phyloP scores from a whole-genome alignment of 2,113 vertebrate species.

The Spheniscus mendiculus region DNA sequence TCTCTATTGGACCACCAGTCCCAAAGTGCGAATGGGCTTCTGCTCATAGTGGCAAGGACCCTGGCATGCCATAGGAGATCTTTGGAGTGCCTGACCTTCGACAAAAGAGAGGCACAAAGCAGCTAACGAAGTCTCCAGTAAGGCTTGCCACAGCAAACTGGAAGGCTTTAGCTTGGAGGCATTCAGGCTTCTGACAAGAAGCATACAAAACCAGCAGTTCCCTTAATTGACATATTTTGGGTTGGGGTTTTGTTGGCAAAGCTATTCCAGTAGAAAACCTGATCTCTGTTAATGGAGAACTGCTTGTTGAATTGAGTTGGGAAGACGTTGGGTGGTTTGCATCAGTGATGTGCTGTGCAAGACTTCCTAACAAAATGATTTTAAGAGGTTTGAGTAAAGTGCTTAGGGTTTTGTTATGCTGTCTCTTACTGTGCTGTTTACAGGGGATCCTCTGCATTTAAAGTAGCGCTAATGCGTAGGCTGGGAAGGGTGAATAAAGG shows the following conservation, averaged over 20 bases:
- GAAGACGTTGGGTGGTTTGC: background rate
- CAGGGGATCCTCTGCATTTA: background rate
- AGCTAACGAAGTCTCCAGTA: background rate
- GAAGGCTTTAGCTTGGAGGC: background rate
- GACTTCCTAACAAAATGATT: background rate
- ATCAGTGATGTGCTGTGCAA: background rate
- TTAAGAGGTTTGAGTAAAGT: background rate
- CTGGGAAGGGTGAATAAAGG: background rate
- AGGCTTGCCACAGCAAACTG: background rate
- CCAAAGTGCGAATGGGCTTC: background rate
- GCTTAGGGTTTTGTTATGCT: background rate
- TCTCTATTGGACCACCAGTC: background rate
- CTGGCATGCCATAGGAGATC: background rate
- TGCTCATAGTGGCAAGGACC: background rate
- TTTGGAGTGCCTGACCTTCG: background rate
- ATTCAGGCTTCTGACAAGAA: background rate
- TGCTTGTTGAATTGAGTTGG: background rate
- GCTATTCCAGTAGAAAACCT: background rate
- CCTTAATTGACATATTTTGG: background rate
- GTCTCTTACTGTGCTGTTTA: background rate
- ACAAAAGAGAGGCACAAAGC: background rate
- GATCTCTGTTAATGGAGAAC: background rate
- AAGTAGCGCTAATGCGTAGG: rapidly evolving
- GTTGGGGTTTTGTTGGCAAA: background rate
- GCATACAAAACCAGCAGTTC: background rate